Conservation (phyloP, 1,140 invertebrate species). For the Drosophila auraria region DNA sequence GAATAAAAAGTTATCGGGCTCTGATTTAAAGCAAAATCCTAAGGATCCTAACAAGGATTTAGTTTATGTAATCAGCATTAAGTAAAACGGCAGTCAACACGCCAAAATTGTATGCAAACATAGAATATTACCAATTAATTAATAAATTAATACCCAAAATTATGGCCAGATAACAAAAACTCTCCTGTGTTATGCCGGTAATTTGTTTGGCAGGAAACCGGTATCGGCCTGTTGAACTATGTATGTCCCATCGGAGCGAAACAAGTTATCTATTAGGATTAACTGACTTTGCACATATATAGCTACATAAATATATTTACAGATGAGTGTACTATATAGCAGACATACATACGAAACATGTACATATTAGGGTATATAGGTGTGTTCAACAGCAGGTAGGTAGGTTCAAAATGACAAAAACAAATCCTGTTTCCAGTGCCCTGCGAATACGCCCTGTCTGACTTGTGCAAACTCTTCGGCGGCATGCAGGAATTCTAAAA, state of each 20-base stretch:
- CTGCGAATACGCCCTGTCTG: neutral
- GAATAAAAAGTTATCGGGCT: too few species aligned
- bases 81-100: neutral
- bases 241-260: slow-evolving; percentile 11
- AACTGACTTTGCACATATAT: slow-evolving; percentile 7
- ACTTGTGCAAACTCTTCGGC: neutral
- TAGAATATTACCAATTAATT: neutral
- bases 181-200: slow-evolving; percentile 4
- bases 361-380: slow-evolving; percentile 21
- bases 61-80: too few species aligned
- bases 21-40: too few species aligned
- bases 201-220: slow-evolving; percentile 13
- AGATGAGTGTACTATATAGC: slow-evolving; percentile 20
- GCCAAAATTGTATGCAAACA: neutral
- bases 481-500: neutral
- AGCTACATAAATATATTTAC: slow-evolving; percentile 7
- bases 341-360: slow-evolving; percentile 13
- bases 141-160: neutral
- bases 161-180: slow-evolving; percentile 2
- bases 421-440: neutral
- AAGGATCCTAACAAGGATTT: too few species aligned
- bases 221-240: slow-evolving; percentile 17
- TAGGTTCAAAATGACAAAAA: slow-evolving; percentile 5
- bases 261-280: slow-evolving; percentile 23
- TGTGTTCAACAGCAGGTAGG: slow-evolving; percentile 11